These are phyloP conservation scores for Stenolophus ochropezus DNA, from an alignment of 2,888 invertebrate species.

Conservation along the genomic window DNA sequence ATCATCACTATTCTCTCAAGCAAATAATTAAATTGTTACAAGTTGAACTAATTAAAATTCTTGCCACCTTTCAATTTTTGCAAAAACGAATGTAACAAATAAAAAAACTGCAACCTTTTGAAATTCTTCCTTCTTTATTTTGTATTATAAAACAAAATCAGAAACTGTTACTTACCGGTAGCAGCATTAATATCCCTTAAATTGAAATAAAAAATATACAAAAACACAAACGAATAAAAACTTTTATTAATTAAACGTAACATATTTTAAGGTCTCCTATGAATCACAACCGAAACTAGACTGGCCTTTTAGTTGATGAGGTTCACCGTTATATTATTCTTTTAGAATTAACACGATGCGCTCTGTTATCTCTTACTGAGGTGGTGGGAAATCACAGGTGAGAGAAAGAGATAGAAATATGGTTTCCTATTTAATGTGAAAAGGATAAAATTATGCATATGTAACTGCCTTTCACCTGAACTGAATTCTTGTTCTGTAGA, in stretches of 20 bases:
- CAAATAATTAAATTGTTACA: not conserved
- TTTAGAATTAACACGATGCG: conserved; percentile 48
- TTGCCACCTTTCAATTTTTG: not conserved
- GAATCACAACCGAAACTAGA: conserved; percentile 43
- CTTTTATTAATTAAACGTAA: conserved; percentile 52
- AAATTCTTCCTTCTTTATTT: not conserved
- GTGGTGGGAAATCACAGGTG: not conserved
- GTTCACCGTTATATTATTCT: conserved; percentile 55
- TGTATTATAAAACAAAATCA: not conserved
- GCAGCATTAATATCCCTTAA: conserved; percentile 32
- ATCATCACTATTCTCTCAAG: not conserved
- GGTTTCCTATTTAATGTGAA: conserved; percentile 3
- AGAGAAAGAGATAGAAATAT: conserved; percentile 43
- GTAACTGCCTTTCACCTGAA: conserved; percentile 54
- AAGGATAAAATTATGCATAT: not conserved
- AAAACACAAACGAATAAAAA: conserved; percentile 43
- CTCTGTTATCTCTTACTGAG: not conserved
- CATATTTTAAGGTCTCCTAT: conserved; percentile 42
- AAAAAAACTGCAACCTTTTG: not conserved
- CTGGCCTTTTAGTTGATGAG: conserved; percentile 46
- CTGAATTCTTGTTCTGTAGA: conserved; percentile 36
- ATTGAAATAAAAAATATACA: conserved; percentile 46
- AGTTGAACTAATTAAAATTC: not conserved
- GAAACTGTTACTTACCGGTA: conserved; percentile 41
- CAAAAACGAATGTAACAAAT: not conserved